phyloP scores from a whole-genome alignment of 2,888 invertebrate genomes.

The Dyspetes luteomarginatus region DNA sequence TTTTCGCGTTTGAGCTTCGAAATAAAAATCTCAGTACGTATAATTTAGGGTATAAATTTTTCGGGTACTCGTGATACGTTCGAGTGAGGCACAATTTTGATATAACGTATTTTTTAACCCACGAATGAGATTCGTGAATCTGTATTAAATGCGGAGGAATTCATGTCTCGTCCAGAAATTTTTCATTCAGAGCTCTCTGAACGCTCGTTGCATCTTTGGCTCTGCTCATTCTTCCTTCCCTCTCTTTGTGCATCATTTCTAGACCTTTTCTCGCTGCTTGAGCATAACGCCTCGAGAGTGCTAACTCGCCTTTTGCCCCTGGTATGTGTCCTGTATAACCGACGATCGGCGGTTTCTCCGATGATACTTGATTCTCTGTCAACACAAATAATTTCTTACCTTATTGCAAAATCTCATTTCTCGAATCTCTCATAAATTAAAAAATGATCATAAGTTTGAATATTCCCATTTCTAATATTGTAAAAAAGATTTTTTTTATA shows the following conservation, averaged over 20 bases:
- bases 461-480: no score
- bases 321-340: slow-evolving; percentile 91
- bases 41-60: neutral
- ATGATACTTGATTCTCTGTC: slow-evolving; percentile 87
- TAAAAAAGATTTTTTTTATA: no score
- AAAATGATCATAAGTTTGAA: neutral
- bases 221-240: slow-evolving; percentile 82
- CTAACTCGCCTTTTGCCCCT: slow-evolving; percentile 88
- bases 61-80: neutral
- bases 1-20: neutral
- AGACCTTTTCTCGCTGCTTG: slow-evolving; percentile 88
- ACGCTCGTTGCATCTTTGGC: slow-evolving; percentile 61
- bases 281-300: slow-evolving; percentile 88
- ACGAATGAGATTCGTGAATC: neutral
- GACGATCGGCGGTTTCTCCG: slow-evolving; percentile 89
- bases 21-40: neutral
- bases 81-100: slow-evolving; percentile 2
- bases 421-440: neutral
- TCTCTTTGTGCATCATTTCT: slow-evolving; percentile 85
- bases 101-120: neutral
- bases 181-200: slow-evolving; percentile 70
- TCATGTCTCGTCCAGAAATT: slow-evolving; percentile 72
- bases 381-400: slow-evolving; percentile 64
- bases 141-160: neutral
- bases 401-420: neutral